Conservation (phyloP, 64 coral and sea anemone species). For the Montipora cactus region DNA sequence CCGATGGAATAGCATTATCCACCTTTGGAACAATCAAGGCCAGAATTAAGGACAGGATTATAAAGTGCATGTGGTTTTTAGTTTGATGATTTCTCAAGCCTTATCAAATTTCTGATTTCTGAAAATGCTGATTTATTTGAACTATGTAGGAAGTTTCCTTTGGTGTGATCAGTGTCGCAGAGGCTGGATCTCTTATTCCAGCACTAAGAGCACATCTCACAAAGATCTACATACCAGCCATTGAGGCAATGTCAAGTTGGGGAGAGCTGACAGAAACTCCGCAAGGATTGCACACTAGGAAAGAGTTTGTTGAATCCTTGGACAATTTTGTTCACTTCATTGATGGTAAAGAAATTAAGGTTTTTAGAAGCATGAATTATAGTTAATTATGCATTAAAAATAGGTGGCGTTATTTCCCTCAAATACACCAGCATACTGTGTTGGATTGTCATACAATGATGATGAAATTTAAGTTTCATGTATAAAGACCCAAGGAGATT, state of each 20-base stretch:
- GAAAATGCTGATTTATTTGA: neutral
- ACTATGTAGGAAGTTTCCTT: conserved; percentile 81
- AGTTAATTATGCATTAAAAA: too few species aligned
- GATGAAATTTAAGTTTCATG: too few species aligned
- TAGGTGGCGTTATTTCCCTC: too few species aligned
- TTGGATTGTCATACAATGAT: too few species aligned
- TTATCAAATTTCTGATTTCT: too few species aligned
- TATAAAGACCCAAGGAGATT: too few species aligned
- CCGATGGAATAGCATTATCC: too few species aligned
- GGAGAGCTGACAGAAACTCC: conserved; percentile 82
- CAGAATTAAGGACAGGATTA: too few species aligned
- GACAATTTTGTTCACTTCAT: conserved; percentile 85
- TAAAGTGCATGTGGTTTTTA: too few species aligned
- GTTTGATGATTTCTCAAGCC: too few species aligned
- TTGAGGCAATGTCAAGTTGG: conserved; percentile 77
- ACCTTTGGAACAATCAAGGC: too few species aligned
- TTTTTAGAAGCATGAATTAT: neutral
- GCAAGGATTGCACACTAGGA: conserved; percentile 69
- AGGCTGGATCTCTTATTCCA: conserved; percentile 74
- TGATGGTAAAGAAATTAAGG: conserved; percentile 62
- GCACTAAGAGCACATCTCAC: conserved; percentile 76
- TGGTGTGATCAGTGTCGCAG: conserved; percentile 62
- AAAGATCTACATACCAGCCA: conserved; percentile 75
- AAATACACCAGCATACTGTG: too few species aligned
- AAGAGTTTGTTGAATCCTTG: conserved; percentile 87